Evolutionary conservation across 2,888 invertebrate species (phyloP), one percentile per base, ranked within the genome.

Genomic region (Strigamia crassipes): DNA sequence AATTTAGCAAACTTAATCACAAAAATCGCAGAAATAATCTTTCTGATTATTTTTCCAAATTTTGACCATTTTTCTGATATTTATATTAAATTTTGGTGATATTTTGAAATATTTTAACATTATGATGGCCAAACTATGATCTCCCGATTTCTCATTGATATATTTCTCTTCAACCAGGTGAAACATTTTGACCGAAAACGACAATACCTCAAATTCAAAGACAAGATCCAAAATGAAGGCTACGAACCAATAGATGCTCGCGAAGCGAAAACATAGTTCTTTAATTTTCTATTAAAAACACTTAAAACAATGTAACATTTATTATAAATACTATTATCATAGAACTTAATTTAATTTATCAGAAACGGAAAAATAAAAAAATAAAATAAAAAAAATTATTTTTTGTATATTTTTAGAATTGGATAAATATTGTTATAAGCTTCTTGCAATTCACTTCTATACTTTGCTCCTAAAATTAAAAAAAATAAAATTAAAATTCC

Each of bases 391-490:
- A 88, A 98, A 98, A 10, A 66, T 66, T 66, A 66, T 66, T 66
- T 66, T 23, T 94, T 92, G 88, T 96, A 98, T 88, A 96, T 96
- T 87, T 95, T 93, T 84, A 98, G 89, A 87, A 97, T 97, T 0
- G 97, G 97, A 88, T 96, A 96, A 86, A 99, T 98, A 86, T 95
- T 95, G 85, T 95, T 95, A 85, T 99, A 91, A 21, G 97, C 96
- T 87, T 97, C 97, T 87, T 94, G 93, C 66, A 99, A 94, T 86
- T 98, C 97, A 86, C 92, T 91, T 84, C 96, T 91, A 79, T 93
- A 93, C 89, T 97, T 99, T 38, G 96, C 97, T 84, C 98, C 97
- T 92, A 87, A 66, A 89, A 38, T 38, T 9, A 9, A 38, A 38
- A 38, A 1, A 38, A 38, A 38, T 4, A 38, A 38, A 38, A 38